Percentiles rank a stretch among this genome's conserved stretches.
These are phyloP conservation scores for Nomada ruficornis DNA, from an alignment of 2,888 invertebrate species.

Conservation along the genomic window DNA sequence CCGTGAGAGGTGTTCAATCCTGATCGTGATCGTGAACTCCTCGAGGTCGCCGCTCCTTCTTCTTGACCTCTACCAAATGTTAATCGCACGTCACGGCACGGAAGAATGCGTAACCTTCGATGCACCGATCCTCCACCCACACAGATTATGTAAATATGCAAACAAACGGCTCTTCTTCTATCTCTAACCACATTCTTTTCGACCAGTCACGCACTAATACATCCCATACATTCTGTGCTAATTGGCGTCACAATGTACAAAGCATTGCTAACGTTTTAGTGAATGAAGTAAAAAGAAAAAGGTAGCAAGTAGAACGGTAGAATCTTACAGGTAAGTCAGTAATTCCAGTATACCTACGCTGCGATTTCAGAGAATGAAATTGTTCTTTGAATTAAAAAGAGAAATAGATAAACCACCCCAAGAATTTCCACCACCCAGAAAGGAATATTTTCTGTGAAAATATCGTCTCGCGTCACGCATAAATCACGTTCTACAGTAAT, in stretches of 20 bases:
- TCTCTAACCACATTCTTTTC: slow-evolving; percentile 8
- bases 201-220: slow-evolving; percentile 25
- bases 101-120: slow-evolving; percentile 32
- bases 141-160: slow-evolving; percentile 8
- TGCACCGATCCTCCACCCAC: background rate
- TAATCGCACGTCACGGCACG: slow-evolving; percentile 3
- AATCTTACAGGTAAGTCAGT: slow-evolving; percentile 17
- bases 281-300: background rate
- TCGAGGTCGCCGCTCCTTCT: slow-evolving; percentile 37
- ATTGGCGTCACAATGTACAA: background rate
- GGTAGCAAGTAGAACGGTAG: background rate
- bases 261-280: background rate
- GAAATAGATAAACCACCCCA: slow-evolving; percentile 1
- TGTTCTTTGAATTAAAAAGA: background rate
- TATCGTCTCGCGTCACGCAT: background rate
- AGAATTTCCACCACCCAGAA: background rate
- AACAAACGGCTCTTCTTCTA: slow-evolving; percentile 3
- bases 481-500: slow-evolving; percentile 16
- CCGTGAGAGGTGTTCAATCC: slow-evolving; percentile 24
- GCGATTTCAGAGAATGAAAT: background rate
- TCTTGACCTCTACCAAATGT: slow-evolving; percentile 25
- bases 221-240: slow-evolving; percentile 18
- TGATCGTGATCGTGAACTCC: slow-evolving; percentile 54
- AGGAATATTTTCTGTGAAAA: slow-evolving; percentile 2
- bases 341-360: no score